Base-by-base conservation (phyloP, 2,113 vertebrate species). In the Fregetta grallaria region DNA sequence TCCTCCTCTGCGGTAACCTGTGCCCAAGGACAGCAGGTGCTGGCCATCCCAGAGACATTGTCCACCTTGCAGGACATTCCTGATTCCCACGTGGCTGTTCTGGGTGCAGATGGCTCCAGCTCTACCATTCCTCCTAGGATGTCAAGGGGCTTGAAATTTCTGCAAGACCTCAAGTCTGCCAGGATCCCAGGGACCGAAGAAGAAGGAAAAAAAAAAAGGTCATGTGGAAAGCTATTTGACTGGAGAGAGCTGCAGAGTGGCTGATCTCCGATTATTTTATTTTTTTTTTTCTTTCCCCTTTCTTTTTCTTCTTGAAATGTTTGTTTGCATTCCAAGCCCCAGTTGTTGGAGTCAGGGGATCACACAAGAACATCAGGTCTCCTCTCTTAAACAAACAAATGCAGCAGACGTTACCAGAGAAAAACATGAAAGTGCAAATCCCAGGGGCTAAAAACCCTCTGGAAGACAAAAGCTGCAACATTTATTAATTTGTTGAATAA, bases 401-500 rank as follows among this genome's bases (percentile, higher is more conserved):
- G 3, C 77, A 82, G 68, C 82, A 94, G 86, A 32, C 72, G 94
- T 92, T 86, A 95, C 71, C 66, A 88, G 92, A 83, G 89, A 45
- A 70, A 92, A 95, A 92, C 94, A 92, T 82, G 80, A 73, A 95
- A 96, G 94, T 95, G 96, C 92, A 92, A 92, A 94, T 95, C 94
- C 94, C 93, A 85, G 53, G 59, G 94, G 92, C 71, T 70, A 40
- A 77, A 92, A 92, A 73, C 74, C 91, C 92, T 91, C 91, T 11
- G 45, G 89, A 94, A 96, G 90, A 96, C 89, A 96, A 97, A 97
- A 94, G 94, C 94, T 30, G 53, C 87, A 89, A 94, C 92, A 75
- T 56, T 95, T 92, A 92, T 94, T 97, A 96, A 97, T 97, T 97
- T 96, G 96, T 94, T 95, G 96, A 85, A 91, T 94, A 95, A 97